Conservation (phyloP, 2,113 vertebrate genomes). For the Natator depressus region DNA sequence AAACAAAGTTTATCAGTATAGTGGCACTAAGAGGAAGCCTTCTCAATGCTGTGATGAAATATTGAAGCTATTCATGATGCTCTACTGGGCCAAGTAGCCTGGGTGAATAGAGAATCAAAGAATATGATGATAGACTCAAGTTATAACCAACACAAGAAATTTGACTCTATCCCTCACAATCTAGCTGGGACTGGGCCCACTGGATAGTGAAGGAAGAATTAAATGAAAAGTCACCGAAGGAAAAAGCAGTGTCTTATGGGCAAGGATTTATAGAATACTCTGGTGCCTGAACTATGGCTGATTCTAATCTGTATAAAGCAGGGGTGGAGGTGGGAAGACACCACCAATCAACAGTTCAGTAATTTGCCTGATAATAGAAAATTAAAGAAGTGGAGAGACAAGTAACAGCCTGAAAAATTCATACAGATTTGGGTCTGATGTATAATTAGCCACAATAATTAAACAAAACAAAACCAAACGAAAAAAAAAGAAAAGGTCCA, state of each 20-base stretch:
- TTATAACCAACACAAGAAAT: neutral
- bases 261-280: constrained; percentile 48
- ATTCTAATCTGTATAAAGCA: constrained; percentile 43
- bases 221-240: constrained; percentile 34
- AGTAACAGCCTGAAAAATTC: constrained; percentile 48
- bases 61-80: neutral
- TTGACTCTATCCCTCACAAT: neutral
- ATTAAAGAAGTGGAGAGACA: constrained; percentile 56
- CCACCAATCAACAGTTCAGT: constrained; percentile 54
- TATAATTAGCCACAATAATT: constrained; percentile 61
- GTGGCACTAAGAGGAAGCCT: neutral
- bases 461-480: neutral
- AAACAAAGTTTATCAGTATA: neutral
- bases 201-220: constrained; percentile 24
- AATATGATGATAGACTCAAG: neutral
- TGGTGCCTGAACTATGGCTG: constrained; percentile 17
- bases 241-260: constrained; percentile 27
- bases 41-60: neutral
- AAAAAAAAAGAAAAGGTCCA: neutral
- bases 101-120: neutral
- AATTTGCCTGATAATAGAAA: constrained; percentile 71
- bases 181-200: neutral
- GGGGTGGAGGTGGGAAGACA: neutral
- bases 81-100: neutral
- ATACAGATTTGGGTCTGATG: constrained; percentile 60